A percentile compares a stretch with the other conserved stretches of the same genome.
Evolutionary conservation across 2,888 invertebrate species (phyloP).

Genomic region (Priocnemis perturbator): DNA sequence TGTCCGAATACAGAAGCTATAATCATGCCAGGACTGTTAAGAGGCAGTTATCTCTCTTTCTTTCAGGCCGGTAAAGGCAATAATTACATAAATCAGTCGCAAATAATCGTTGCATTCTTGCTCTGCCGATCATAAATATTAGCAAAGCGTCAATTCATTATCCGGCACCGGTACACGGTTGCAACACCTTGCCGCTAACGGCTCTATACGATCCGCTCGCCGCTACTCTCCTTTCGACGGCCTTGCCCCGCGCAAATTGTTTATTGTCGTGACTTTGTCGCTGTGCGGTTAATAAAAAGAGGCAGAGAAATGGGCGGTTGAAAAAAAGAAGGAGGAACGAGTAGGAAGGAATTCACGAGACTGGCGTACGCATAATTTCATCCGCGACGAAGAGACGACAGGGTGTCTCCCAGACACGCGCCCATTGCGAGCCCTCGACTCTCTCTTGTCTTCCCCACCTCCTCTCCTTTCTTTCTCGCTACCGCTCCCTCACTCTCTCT

Average conservation of each 20-base stretch:
- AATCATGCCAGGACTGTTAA: constrained; percentile 28
- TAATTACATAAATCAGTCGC: constrained; percentile 40
- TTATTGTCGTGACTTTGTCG: constrained; percentile 21
- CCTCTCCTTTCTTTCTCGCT: constrained; percentile 5
- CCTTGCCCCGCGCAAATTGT: constrained; percentile 30
- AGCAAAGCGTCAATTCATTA: constrained; percentile 45
- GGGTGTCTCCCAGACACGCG: constrained; percentile 38
- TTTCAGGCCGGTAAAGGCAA: constrained; percentile 7
- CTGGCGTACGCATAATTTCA: constrained; percentile 30
- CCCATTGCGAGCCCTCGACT: constrained; percentile 21
- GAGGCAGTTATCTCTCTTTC: constrained; percentile 3
- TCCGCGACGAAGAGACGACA: constrained; percentile 36
- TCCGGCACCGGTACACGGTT: constrained; percentile 18
- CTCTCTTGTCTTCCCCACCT: constrained; percentile 4
- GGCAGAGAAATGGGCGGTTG: background rate
- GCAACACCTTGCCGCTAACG: constrained; percentile 28
- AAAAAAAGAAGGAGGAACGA: constrained; percentile 2
- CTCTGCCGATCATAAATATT: constrained; percentile 36
- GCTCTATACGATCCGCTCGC: constrained; percentile 21
- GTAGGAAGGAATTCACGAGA: constrained; percentile 6
- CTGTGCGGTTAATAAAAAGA: constrained; percentile 3
- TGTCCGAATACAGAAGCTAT: constrained; percentile 24
- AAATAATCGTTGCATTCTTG: constrained; percentile 33
- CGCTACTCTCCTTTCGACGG: constrained; percentile 26
- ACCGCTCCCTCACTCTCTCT: constrained; percentile 3